Conservation (phyloP, 2,797 vertebrate species). For the Characodon lateralis region DNA sequence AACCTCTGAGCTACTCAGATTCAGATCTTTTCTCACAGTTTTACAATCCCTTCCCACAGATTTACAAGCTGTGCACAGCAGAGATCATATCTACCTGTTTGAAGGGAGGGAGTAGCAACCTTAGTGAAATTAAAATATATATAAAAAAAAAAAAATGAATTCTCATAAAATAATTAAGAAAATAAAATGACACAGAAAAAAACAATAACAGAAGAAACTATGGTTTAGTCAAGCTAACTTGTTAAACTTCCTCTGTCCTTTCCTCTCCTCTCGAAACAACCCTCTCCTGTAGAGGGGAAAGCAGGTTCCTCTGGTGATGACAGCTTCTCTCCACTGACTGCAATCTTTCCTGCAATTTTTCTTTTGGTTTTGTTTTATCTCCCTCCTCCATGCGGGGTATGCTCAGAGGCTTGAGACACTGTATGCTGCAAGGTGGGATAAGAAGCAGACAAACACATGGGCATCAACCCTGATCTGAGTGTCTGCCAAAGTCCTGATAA, state of each 20-base stretch:
- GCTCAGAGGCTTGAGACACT: constrained; percentile 64
- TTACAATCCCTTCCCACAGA: background rate
- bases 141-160: background rate
- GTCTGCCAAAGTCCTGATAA: constrained; percentile 81
- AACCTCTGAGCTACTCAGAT: background rate
- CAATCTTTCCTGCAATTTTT: constrained; percentile 48
- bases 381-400: constrained; percentile 65
- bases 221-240: background rate
- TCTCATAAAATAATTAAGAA: background rate
- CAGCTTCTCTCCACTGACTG: constrained; percentile 50
- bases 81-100: background rate
- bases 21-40: background rate
- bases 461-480: constrained; percentile 74
- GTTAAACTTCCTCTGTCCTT: constrained; percentile 9
- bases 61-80: background rate
- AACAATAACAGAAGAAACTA: background rate
- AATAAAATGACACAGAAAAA: background rate
- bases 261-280: constrained; percentile 10
- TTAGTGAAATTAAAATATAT: background rate
- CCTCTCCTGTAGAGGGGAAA: constrained; percentile 49
- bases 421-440: constrained; percentile 70
- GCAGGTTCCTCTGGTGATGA: constrained; percentile 68
- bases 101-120: background rate
- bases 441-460: constrained; percentile 78
- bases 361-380: constrained; percentile 73